Evolutionary conservation across 2,113 vertebrate species (phyloP), one percentile per base, ranked within the genome.

Genomic region (Pongo pygmaeus): DNA sequence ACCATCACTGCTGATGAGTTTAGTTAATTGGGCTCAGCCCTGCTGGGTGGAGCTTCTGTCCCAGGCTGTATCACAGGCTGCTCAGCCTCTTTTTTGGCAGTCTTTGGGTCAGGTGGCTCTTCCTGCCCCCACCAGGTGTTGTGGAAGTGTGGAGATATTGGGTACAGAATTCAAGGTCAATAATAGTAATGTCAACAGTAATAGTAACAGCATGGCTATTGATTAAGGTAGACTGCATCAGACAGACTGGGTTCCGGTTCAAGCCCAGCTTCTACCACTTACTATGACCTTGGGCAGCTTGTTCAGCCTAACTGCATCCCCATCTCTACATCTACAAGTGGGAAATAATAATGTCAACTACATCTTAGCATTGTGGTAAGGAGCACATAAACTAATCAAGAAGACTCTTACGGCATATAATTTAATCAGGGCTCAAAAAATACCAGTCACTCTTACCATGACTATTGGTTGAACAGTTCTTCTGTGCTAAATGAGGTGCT

Each of bases 371-470:
- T 69, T 78, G 52, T 46, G 9, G 16, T 3, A 4, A 64, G 7
- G 40, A 50, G 18, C 10, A 32, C 16, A 18, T 48, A 84, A 94
- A 11, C 35, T 48, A 69, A 91, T 72, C 74, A 78, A 77, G 13
- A 46, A 61, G 64, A 70, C 69, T 18, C 57, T 72, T 84, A 52
- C 4, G 64, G 75, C n/a, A 55, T 43, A 84, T 35, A 69, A 67
- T 83, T 85, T 96, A 95, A 92, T 95, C 40, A 81, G 81, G 38
- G 8, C 46, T 90, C 84, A 46, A 43, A 74, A 89, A 86, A n/a
- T 55, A 46, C 91, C 52, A 59, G 70, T 84, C 25, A 22, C 38
- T 57, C 1, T 81, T 79, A 57, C 43, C 48, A 13, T 78, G 64
- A 52, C 48, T 52, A 32, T 18, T 40, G 23, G 40, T 30, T 35